Evolutionary conservation across 2,888 invertebrate species (phyloP).

Genomic region (Eucriotettix oculatus): DNA sequence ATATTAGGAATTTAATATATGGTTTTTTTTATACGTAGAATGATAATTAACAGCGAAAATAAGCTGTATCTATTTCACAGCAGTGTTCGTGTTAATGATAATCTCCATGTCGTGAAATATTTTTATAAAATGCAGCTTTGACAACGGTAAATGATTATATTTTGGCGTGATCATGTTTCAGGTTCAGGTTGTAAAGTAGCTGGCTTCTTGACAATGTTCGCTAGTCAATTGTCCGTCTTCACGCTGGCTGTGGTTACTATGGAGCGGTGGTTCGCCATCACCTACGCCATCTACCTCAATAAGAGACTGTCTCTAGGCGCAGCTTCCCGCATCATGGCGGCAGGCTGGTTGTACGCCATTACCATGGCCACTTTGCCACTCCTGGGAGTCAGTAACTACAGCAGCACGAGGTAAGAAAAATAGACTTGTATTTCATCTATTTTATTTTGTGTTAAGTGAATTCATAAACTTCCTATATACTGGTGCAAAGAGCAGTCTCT

Average conservation of each 20-base stretch:
- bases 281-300: conserved; percentile 67
- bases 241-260: conserved; percentile 73
- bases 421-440: too few relatives aligned
- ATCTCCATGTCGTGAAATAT: too few relatives aligned
- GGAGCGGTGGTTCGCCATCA: conserved; percentile 72
- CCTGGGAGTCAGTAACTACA: conserved; percentile 71
- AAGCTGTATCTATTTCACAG: too few relatives aligned
- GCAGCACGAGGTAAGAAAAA: conserved; percentile 49
- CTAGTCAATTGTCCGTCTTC: conserved; percentile 73
- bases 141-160: too few relatives aligned
- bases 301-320: conserved; percentile 55
- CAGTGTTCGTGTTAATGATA: too few relatives aligned
- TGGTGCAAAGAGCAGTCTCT: too few relatives aligned
- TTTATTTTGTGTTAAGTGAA: too few relatives aligned
- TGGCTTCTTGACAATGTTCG: conserved; percentile 76
- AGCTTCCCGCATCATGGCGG: conserved; percentile 58
- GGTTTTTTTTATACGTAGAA: too few relatives aligned
- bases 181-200: conserved; percentile 70
- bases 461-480: too few relatives aligned
- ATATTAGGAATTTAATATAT: too few relatives aligned
- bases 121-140: too few relatives aligned
- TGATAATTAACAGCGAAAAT: too few relatives aligned
- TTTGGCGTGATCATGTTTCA: conserved; percentile 14
- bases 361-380: conserved; percentile 64
- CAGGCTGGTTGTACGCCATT: conserved; percentile 64